Base-by-base conservation (phyloP, 2,113 vertebrate species). In the Gavialis gangeticus region DNA sequence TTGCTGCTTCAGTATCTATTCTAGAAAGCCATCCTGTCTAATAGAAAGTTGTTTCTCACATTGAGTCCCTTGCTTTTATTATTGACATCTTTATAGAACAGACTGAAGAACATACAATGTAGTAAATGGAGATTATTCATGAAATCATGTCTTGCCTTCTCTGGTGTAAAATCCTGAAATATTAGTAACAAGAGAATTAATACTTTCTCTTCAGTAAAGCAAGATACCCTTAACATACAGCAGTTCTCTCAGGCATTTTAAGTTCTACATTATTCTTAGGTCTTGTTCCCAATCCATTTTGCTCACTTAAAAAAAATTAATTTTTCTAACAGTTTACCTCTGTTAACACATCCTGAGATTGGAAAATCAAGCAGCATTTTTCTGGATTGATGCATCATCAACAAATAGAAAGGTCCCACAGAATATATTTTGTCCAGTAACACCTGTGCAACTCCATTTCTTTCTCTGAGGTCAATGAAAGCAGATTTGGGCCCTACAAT, bases 1-100 rank as follows among this genome's bases (percentile, higher is more conserved):
- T 95, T 94, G 91, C 92, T 88, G 97, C 96, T 97, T 95, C 97
- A 97, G 95, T 96, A 96, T 97, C 97, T 95, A 91, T 98, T 98
- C 96, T 95, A 82, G 95, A 98, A 96, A 97, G 95, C 94, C 93
- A 94, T 85, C 79, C 83, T 71, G 95, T 89, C 88, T 89, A 75
- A 86, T 84, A 93, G 94, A 96, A 93, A 96, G 89, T 85, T 75
- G 87, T 88, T 97, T 97, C 96, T 94, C 81, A 66, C 94, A 95
- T 93, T 84, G 94, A 86, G 30, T 92, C 89, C 60, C 84, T 84
- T 89, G 86, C 96, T 88, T 82, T 95, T 87, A 84, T 95, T 95
- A 93, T 88, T 82, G 86, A 89, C 95, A 91, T 92, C 92, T 96
- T 96, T 96, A 91, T 81, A 94, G 94, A 95, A 97, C 18, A 56